phyloP scores from a whole-genome alignment of 2,797 vertebrate genomes.

The Gadopsis bispinosus region DNA sequence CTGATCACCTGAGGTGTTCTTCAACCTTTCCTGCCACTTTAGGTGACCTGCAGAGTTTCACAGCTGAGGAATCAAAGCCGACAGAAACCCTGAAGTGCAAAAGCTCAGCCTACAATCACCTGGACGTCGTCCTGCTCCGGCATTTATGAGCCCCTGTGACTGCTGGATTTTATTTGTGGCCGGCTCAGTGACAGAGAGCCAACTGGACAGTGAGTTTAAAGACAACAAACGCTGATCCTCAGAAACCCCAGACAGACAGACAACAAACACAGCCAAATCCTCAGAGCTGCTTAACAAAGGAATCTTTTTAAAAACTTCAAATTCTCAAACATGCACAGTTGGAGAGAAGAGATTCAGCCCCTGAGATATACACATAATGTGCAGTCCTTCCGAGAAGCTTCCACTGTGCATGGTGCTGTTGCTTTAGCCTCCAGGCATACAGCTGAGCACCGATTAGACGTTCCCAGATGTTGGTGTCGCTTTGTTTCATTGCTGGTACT shows the following conservation, averaged over 20 bases:
- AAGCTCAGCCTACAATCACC: slow-evolving; percentile 21
- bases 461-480: background rate
- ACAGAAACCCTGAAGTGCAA: slow-evolving; percentile 9
- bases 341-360: slow-evolving; percentile 32
- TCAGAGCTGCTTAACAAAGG: slow-evolving; percentile 44
- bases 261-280: slow-evolving; percentile 43
- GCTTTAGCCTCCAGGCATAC: slow-evolving; percentile 3
- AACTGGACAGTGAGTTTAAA: slow-evolving; percentile 40
- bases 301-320: slow-evolving; percentile 59
- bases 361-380: slow-evolving; percentile 56
- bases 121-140: slow-evolving; percentile 28
- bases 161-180: slow-evolving; percentile 42
- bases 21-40: background rate
- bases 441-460: slow-evolving; percentile 17
- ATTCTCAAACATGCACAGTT: slow-evolving; percentile 33
- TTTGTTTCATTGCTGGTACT: slow-evolving; percentile 28
- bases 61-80: slow-evolving; percentile 8
- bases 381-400: slow-evolving; percentile 12
- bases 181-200: slow-evolving; percentile 21
- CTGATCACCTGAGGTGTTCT: background rate
- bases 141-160: slow-evolving; percentile 34
- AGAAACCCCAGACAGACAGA: slow-evolving; percentile 36
- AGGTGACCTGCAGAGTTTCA: slow-evolving; percentile 5
- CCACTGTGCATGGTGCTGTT: slow-evolving; percentile 14
- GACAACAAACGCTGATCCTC: slow-evolving; percentile 46